Base-by-base conservation (phyloP, 2,797 vertebrate species). In the Enteromius trimaculatus region DNA sequence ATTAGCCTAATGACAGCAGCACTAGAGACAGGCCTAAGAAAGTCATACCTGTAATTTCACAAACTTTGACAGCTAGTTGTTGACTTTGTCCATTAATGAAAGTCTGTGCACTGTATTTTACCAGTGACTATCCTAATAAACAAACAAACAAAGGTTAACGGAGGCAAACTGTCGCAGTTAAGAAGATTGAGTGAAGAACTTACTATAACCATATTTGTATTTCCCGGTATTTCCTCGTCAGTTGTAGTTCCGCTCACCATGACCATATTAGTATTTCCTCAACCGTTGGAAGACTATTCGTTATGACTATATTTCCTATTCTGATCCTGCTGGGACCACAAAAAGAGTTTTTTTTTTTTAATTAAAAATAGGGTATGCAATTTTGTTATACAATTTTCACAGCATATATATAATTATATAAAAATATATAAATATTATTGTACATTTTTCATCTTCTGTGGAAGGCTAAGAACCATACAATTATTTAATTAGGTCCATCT, bases 221-320 rank as follows among this genome's bases (percentile, higher is more conserved):
- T 77, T 82, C 72, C 81, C 42, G 10, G 26, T 55, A 34, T 58
- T 58, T 76, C 31, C 34, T 16, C 74, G 6, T 2, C 74, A 6
- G 31, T 26, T 76, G 26, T 6, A 19, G 10, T 23, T 2, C 1
- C 11, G 13, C 13, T 62, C 6, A 19, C 0, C 17, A 66, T 76
- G 47, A 55, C 72, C 71, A 69, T 58, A 77, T 69, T 60, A 29
- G 71, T 53, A 58, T n/a, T 77, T 82, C 72, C 81, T 58, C 34
- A 31, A 37, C 31, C 13, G 29, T 53, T 68, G 47, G 1, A 11
- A 6, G 21, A 3, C 9, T 3, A 11, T 13, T 16, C 26, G 5
- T 3, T 3, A 68, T 68, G 47, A 37, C 62, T 62, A 66, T 66
- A 66, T 37, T 79, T 78, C 42, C 76, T 11, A 14, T 19, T 51